Evolutionary conservation across 2,888 invertebrate genomes (phyloP).

Genomic region (Eudasyphora cyanicolor): DNA sequence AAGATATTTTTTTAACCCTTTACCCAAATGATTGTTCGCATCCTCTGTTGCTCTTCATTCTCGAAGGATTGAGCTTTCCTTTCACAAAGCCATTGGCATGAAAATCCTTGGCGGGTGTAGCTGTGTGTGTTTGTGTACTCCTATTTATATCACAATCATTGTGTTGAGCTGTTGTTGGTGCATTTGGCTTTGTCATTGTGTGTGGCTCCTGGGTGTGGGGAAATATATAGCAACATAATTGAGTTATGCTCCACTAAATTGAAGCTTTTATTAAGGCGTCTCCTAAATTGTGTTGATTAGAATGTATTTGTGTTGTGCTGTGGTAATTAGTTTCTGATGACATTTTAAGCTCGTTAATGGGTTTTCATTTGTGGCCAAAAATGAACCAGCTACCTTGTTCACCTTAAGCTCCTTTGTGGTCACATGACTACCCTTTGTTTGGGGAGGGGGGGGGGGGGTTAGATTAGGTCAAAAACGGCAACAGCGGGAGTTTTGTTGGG

Average conservation of each 20-base stretch:
- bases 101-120: not conserved
- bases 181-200: not conserved
- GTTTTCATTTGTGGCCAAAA: not conserved
- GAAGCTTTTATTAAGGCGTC: constrained; percentile 54
- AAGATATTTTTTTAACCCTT: too few species aligned
- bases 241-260: constrained; percentile 54
- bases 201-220: not conserved
- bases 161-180: not conserved
- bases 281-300: constrained; percentile 40
- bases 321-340: constrained; percentile 46
- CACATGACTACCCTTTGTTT: not conserved
- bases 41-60: not conserved
- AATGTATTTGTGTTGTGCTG: not conserved
- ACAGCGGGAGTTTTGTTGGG: too few species aligned
- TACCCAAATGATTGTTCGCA: too few species aligned
- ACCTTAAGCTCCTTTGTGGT: not conserved
- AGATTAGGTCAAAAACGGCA: not conserved
- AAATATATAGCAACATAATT: constrained; percentile 54
- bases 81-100: not conserved
- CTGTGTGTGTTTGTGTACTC: not conserved
- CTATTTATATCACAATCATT: too few species aligned
- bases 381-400: not conserved
- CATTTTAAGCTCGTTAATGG: constrained; percentile 44
- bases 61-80: too few species aligned
- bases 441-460: not conserved